These are phyloP conservation scores for Bombus superbus DNA, from an alignment of 1,140 invertebrate species.

Conservation along the genomic window DNA sequence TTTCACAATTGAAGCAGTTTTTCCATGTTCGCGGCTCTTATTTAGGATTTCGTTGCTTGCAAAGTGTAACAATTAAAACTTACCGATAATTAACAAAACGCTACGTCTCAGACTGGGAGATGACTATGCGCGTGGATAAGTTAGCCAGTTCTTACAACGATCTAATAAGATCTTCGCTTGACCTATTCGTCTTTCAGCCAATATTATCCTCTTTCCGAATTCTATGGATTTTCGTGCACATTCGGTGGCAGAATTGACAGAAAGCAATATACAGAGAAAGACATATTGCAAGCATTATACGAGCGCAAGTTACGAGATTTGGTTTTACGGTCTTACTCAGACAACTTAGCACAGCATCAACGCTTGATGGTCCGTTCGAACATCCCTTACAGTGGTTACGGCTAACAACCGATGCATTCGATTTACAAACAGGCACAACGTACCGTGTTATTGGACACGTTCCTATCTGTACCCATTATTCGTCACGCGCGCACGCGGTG, in stretches of 20 bases:
- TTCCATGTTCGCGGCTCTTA: no score
- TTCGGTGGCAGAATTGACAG: not conserved
- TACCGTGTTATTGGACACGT: slow-evolving; percentile 53
- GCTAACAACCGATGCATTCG: slow-evolving; percentile 38
- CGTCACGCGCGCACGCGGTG: slow-evolving; percentile 46
- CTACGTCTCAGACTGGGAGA: no score
- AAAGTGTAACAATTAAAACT: no score
- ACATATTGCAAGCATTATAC: no score
- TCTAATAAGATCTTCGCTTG: no score
- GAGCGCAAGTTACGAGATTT: not conserved
- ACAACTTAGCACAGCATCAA: slow-evolving; percentile 27
- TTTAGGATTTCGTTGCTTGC: no score
- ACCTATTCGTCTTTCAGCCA: not conserved
- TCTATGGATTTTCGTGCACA: not conserved
- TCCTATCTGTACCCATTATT: slow-evolving; percentile 57
- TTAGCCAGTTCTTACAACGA: no score
- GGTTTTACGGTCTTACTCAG: slow-evolving; percentile 9
- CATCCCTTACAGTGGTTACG: slow-evolving; percentile 31
- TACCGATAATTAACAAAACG: no score
- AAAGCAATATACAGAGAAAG: not conserved
- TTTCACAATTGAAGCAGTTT: no score
- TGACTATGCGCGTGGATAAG: no score
- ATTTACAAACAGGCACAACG: slow-evolving; percentile 55
- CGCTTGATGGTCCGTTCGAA: not conserved
- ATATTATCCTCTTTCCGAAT: not conserved